phyloP scores from a whole-genome alignment of 2,797 vertebrate genomes.

The Hozukius guyotensis region DNA sequence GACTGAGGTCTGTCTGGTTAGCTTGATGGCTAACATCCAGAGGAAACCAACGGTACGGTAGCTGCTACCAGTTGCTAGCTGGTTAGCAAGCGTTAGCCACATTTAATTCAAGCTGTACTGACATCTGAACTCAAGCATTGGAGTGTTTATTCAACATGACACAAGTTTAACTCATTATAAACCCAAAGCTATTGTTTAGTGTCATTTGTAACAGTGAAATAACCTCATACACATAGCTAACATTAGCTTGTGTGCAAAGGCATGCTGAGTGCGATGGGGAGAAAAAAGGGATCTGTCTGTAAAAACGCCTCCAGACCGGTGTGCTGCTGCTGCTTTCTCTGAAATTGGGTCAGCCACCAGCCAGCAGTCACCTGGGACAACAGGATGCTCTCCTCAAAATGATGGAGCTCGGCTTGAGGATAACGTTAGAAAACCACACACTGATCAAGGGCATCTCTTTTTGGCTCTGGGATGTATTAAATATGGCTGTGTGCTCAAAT shows the following conservation, averaged over 20 bases:
- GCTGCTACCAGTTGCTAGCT: slow-evolving; percentile 14
- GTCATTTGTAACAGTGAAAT: not conserved
- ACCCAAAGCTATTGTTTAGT: rapidly evolving
- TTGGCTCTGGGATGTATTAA: not conserved
- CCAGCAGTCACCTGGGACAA: slow-evolving; percentile 47
- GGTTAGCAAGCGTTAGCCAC: slow-evolving; percentile 30
- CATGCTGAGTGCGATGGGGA: slow-evolving; percentile 37
- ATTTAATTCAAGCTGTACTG: not conserved
- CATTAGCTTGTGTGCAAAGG: slow-evolving; percentile 35
- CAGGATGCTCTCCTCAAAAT: slow-evolving; percentile 22
- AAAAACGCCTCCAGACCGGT: slow-evolving; percentile 29
- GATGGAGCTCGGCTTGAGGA: not conserved
- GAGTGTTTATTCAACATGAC: no score
- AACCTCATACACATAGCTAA: not conserved
- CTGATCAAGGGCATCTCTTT: slow-evolving; percentile 6
- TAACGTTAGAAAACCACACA: not conserved
- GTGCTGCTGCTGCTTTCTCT: slow-evolving; percentile 22
- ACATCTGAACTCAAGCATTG: no score
- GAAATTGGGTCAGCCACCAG: slow-evolving; percentile 67
- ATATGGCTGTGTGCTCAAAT: not conserved
- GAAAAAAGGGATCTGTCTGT: slow-evolving; percentile 1
- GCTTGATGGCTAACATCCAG: slow-evolving; percentile 59
- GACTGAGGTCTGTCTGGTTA: slow-evolving; percentile 58
- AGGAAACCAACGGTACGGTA: slow-evolving; percentile 51
- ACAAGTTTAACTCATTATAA: not conserved